Evolutionary conservation across 2,113 vertebrate species (phyloP), one percentile per base, ranked within the genome.

Genomic region (Periophthalmus modestus): DNA sequence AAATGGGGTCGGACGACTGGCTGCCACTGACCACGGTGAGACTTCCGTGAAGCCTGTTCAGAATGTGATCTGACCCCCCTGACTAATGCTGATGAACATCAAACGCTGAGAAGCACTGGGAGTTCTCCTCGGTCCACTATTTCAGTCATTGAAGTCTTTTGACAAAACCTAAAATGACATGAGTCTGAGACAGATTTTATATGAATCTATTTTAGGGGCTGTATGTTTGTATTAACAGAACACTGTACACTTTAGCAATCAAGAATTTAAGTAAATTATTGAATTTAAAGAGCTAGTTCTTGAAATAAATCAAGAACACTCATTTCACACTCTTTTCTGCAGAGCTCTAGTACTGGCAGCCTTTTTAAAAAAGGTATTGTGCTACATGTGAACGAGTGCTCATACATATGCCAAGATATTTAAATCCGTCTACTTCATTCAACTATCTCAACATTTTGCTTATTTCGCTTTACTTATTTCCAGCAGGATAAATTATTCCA

Each of bases 41-140:
- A 94, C 92, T 92, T 92, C 91, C 90, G 87, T 91, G 89, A 91
- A 91, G 89, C 90, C 91, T 90, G 90, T 94, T 93, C 92, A 93
- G 78, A 85, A 78, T 91, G 82, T 80, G 88, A 91, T 91, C 85
- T 92, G 89, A 93, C 89, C 91, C 82, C 71, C 68, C 3, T 28
- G 82, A 78, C 83, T 91, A 87, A 68, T 89, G 79, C 87, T 91
- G 92, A 93, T 85, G 89, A 88, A 85, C 82, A 93, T 93, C 91
- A 92, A 92, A 92, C 84, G 39, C 86, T 93, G 89, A 84, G 91
- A 91, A 93, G 89, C 84, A 82, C 68, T 72, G 55, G 89, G 77
- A 77, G 78, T 76, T 86, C 71, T 82, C 72, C 61, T 85, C 87
- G 33, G 80, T 86, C 57, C 57, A 79, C 66, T 48, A 84, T 90